phyloP scores from a whole-genome alignment of 2,888 invertebrate species.

The Disparrhopalites patrizii region DNA sequence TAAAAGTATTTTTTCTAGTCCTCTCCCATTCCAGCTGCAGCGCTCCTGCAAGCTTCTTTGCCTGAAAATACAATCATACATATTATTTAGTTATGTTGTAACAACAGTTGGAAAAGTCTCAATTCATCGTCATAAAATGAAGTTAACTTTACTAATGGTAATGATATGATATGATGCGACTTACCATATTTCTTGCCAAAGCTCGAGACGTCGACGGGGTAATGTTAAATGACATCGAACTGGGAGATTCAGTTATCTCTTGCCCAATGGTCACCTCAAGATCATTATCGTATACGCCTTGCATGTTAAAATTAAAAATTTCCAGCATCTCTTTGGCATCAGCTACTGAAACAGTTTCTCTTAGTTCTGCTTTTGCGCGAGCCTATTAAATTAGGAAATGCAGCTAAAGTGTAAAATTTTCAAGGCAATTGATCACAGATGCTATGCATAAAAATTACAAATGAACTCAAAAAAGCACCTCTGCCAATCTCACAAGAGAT shows the following conservation, averaged over 20 bases:
- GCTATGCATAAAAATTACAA: neutral
- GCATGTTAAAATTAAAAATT: slow-evolving; percentile 73
- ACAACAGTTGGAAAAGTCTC: too few relatives aligned
- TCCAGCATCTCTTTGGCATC: slow-evolving; percentile 85
- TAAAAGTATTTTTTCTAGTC: slow-evolving; percentile 67
- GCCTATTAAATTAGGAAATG: too few relatives aligned
- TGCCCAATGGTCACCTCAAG: slow-evolving; percentile 51
- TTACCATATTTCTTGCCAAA: slow-evolving; percentile 59
- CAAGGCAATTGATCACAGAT: slow-evolving; percentile 42
- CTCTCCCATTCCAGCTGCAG: slow-evolving; percentile 64
- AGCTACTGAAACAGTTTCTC: slow-evolving; percentile 69
- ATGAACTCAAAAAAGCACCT: slow-evolving; percentile 54
- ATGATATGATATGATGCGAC: slow-evolving; percentile 34
- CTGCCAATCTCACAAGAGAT: slow-evolving; percentile 78
- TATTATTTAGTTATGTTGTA: too few relatives aligned
- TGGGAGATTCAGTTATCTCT: slow-evolving; percentile 1
- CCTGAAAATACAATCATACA: too few relatives aligned
- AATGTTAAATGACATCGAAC: neutral
- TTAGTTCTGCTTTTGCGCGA: slow-evolving; percentile 78
- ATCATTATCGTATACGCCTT: slow-evolving; percentile 71
- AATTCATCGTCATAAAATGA: neutral
- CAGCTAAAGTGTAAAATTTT: too few relatives aligned
- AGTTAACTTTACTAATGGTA: neutral
- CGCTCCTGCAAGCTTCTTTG: slow-evolving; percentile 67
- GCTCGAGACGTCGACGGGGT: slow-evolving; percentile 11